Evolutionary conservation across 2,888 invertebrate species (phyloP).

Genomic region (Calameuta filiformis): DNA sequence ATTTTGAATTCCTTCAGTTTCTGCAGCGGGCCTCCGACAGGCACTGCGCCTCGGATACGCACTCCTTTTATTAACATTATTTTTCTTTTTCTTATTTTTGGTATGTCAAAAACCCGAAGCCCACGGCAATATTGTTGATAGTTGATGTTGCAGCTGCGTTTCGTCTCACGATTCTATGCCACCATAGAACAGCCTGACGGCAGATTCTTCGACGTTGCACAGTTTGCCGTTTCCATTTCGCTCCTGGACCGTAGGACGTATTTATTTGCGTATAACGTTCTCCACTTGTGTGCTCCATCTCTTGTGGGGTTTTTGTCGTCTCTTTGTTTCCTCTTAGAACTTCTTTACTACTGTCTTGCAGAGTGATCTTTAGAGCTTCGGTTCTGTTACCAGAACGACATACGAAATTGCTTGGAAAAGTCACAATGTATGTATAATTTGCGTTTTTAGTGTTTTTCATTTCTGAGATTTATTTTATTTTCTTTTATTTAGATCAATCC

Average conservation of each 20-base stretch:
- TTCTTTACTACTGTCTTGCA: not conserved
- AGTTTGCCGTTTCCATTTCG: not conserved
- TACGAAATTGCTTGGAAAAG: not conserved
- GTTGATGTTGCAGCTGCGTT: constrained; percentile 56
- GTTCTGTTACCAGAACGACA: not conserved
- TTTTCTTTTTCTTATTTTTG: constrained; percentile 30
- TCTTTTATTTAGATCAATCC: not conserved
- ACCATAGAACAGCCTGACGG: not conserved
- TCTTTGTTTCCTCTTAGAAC: not conserved
- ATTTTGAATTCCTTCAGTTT: constrained; percentile 63
- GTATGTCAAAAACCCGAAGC: constrained; percentile 42
- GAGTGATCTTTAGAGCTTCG: not conserved
- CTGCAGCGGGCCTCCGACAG: constrained; percentile 12
- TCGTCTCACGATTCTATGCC: constrained; percentile 14
- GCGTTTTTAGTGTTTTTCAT: not conserved
- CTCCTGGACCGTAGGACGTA: not conserved
- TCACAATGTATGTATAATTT: not conserved
- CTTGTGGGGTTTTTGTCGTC: not conserved
- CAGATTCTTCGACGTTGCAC: not conserved
- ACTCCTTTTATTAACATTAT: constrained; percentile 51
- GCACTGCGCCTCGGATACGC: constrained; percentile 26
- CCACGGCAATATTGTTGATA: constrained; percentile 61
- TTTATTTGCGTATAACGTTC: not conserved
- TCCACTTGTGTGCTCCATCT: not conserved
- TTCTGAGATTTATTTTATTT: not conserved